phyloP scores from a whole-genome alignment of 2,797 vertebrate genomes.

The Monodelphis domestica region DNA sequence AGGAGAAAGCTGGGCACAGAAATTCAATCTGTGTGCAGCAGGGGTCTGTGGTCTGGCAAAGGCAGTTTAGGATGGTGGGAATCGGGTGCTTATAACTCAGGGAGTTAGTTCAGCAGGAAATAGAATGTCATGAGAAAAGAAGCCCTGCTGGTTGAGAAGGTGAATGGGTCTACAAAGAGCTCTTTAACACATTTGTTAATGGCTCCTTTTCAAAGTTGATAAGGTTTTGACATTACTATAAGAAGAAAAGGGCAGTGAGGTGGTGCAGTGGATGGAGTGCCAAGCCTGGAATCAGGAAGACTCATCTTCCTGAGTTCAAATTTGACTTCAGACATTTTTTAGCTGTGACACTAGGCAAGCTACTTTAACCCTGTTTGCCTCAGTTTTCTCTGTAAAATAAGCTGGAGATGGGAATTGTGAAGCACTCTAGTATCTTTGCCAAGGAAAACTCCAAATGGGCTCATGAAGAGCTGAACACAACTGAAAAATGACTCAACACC shows the following conservation, averaged over 20 bases:
- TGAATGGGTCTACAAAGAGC: background rate
- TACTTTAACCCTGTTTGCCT: no score
- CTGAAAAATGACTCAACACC: no score
- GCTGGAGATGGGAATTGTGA: no score
- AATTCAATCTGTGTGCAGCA: background rate
- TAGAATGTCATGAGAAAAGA: background rate
- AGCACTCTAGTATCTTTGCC: no score
- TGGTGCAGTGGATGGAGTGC: no score
- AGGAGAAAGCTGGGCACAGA: conserved; percentile 22
- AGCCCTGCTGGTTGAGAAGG: background rate
- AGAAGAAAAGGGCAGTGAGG: background rate
- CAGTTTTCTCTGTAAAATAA: no score
- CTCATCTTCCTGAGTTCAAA: no score
- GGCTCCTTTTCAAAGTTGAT: conserved; percentile 15
- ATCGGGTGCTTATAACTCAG: background rate
- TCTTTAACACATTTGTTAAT: background rate
- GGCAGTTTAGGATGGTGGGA: background rate
- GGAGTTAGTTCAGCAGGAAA: background rate
- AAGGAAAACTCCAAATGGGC: no score
- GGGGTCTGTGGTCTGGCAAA: background rate
- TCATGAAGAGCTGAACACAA: no score
- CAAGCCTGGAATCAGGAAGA: no score
- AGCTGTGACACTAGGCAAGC: no score
- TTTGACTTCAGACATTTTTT: no score
- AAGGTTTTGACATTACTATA: conserved; percentile 27